Evolutionary conservation across 92 coral and sea anemone species (phyloP), one percentile per base, ranked within the genome.

Genomic region (Palythoa heliodiscus): DNA sequence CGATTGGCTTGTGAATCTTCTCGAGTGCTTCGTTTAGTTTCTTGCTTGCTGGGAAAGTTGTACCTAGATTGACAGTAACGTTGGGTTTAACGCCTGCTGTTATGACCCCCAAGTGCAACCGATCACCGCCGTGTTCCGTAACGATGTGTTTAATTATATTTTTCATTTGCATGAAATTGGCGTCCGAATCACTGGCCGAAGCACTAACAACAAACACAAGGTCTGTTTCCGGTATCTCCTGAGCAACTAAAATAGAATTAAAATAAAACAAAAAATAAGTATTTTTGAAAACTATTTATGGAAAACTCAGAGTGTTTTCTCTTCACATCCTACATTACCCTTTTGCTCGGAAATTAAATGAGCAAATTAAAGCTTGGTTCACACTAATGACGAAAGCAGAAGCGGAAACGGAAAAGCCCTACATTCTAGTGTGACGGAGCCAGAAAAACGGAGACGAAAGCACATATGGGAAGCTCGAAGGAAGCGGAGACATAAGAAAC

Each of bases 131-230:
- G 57, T 96, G 89, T 47, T 86, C 92, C 73, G 83, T 89, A 70
- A 96, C 85, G 58, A 91, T 81, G 24, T 89, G 78, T 63, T 90
- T 87, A 24, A 94, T 85, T 48, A 96, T 88, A 16, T 88, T 92
- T 83, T 91, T 92, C 89, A 89, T 84, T 91, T 83, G 91, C 4
- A 80, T 76, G 68, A 90, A 91, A 22, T 89, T 86, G 58, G 87
- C 83, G 5, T 75, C 68, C 11, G 90, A 86, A 73, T 91, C 84
- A 17, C 93, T 72, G 47, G 84, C 75, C 23, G 93, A 87, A 9
- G 98, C 94, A 17, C 96, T 95, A 12, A 96, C 39, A 15, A 93
- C 90, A 72, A 96, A 96, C 57, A 89, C 95, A 23, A 96, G 78
- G 73, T 96, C 98, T 55, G 93, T 60, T 85, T 93, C 87, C 50